A percentile compares a stretch with the other conserved stretches of the same genome.
Evolutionary conservation across 2,888 invertebrate species (phyloP).

Genomic region (Lingula anatina): DNA sequence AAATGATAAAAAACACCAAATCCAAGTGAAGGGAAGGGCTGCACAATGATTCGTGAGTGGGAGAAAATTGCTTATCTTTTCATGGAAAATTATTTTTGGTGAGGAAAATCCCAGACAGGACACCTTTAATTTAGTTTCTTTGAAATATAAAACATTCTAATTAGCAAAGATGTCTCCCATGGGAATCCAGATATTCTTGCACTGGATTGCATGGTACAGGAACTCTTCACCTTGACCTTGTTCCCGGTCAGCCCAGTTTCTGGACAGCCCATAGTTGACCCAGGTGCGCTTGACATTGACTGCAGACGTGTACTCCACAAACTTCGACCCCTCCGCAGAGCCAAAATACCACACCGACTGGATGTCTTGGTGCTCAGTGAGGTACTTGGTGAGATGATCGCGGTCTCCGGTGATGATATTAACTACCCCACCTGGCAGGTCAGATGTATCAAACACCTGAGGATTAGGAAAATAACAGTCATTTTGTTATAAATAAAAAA

Average conservation of each 20-base stretch:
- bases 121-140: no score
- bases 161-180: slow-evolving; percentile 55
- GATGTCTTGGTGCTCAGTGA: slow-evolving; percentile 52
- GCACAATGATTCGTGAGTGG: no score
- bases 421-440: slow-evolving; percentile 53
- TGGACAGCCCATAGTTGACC: slow-evolving; percentile 47
- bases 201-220: slow-evolving; percentile 48
- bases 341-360: slow-evolving; percentile 53
- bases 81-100: no score
- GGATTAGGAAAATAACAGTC: slow-evolving; percentile 5
- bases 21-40: no score
- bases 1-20: no score
- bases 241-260: slow-evolving; percentile 43
- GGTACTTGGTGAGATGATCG: slow-evolving; percentile 47
- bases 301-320: slow-evolving; percentile 50
- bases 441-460: slow-evolving; percentile 54
- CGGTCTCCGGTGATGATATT: slow-evolving; percentile 52
- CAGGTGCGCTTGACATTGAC: slow-evolving; percentile 52
- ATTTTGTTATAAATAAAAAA: not conserved
- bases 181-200: slow-evolving; percentile 54
- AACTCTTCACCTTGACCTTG: slow-evolving; percentile 51
- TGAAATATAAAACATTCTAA: slow-evolving; percentile 24
- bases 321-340: slow-evolving; percentile 45
- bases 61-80: no score
- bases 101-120: no score